Conservation (phyloP, 2,797 vertebrate species). For the Cryptoprocta ferox region DNA sequence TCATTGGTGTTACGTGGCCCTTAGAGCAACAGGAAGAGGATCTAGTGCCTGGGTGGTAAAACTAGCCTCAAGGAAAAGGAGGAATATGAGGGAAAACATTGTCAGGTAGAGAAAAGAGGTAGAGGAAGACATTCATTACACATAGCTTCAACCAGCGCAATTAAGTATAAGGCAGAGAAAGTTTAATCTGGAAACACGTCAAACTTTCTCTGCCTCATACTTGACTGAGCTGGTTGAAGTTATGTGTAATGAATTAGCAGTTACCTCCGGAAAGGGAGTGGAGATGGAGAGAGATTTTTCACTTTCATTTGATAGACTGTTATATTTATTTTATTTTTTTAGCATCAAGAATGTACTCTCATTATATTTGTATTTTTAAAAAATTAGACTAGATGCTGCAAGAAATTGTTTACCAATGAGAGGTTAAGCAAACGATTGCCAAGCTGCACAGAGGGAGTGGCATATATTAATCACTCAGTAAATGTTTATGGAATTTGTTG, state of each 20-base stretch:
- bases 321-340: not conserved
- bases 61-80: not conserved
- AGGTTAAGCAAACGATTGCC: conserved; percentile 25
- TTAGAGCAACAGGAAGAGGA: conserved; percentile 15
- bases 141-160: conserved; percentile 9
- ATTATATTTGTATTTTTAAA: not conserved
- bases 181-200: not conserved
- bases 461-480: not conserved
- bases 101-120: not conserved
- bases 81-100: not conserved
- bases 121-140: not conserved
- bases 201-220: not conserved
- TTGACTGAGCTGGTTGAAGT: not conserved
- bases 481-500: conserved; percentile 4
- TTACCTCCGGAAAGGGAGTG: not conserved
- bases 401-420: not conserved
- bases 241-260: not conserved
- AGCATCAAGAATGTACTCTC: not conserved
- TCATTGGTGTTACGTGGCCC: not conserved
- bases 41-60: not conserved
- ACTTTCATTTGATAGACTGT: not conserved
- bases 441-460: not conserved
- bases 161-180: not conserved
- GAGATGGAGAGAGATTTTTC: not conserved
- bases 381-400: not conserved